These are phyloP conservation scores for Alethe diademata DNA, from an alignment of 2,113 vertebrate species.

Conservation along the genomic window DNA sequence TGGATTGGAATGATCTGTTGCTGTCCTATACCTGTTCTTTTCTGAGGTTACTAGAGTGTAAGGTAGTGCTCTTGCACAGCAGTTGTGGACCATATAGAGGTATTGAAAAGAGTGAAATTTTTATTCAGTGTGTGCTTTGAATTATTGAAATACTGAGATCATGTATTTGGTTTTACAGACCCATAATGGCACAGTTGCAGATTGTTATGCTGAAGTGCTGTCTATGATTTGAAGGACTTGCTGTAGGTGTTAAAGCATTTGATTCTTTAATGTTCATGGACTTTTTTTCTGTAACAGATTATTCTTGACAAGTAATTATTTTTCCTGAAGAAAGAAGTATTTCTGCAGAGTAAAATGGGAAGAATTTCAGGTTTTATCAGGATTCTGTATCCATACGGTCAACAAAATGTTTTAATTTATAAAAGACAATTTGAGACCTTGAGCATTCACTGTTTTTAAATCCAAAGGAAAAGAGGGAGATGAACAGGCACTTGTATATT, in stretches of 20 bases:
- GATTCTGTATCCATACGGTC: background rate
- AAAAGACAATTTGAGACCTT: background rate
- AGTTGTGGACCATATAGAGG: background rate
- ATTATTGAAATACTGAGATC: background rate
- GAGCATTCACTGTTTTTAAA: background rate
- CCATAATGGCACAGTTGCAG: background rate
- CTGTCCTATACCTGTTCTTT: background rate
- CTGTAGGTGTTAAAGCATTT: background rate
- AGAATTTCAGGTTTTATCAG: background rate
- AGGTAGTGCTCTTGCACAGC: background rate
- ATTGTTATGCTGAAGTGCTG: background rate
- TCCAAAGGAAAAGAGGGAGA: background rate
- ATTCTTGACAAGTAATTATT: constrained; percentile 19
- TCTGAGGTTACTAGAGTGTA: background rate
- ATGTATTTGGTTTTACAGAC: background rate
- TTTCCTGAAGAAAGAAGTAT: background rate
- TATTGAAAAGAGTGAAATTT: background rate
- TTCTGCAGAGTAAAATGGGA: background rate
- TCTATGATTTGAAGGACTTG: background rate
- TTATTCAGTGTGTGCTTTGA: background rate
- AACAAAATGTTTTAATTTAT: background rate
- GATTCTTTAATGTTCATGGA: background rate
- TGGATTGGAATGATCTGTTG: background rate
- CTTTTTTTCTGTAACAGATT: background rate
- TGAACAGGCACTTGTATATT: background rate